Evolutionary conservation across 2,888 invertebrate genomes (phyloP), one percentile per base, ranked within the genome.

Genomic region (Rhagium mordax): DNA sequence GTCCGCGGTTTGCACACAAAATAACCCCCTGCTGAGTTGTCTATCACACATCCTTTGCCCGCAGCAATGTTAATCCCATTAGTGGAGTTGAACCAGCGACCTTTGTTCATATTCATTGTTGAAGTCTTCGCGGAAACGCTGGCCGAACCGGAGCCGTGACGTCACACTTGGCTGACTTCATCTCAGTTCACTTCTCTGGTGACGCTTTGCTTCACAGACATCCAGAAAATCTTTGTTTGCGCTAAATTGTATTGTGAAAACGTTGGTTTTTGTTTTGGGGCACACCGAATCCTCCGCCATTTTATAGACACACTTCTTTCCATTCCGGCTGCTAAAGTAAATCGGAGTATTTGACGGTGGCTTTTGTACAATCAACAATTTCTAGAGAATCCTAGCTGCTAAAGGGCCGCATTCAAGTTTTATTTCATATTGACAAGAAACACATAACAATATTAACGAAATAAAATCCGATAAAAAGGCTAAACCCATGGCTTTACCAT

Each of bases 71-170:
- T 85, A 85, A 85, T 85, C 84, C 85, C 85, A 85, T 85, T 85
- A 85, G 85, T 81, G 76, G 83, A 80, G 79, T 81, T 80, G 79
- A 84, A 83, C 82, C 83, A 81, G 69, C 70, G 84, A 85, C 84
- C 85, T 85, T 85, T 85, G 85, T 85, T 85, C 85, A 76, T 77
- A 74, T 75, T 82, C 80, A 85, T 85, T 86, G 85, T 85, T 79
- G 82, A 81, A 81, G 81, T 83, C 84, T 84, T 84, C 84, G 84
- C 85, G 85, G 86, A 85, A 85, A 84, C 84, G 80, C 81, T 81
- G 82, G 81, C 81, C 84, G 83, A 81, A 84, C 81, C 82, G 80
- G 79, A 78, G 80, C 88, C 88, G 88, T 88, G 89, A 89, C 89
- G 89, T 57, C 57, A 41, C 70, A 74, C 62, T 67, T 62, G 21